Evolutionary conservation across 2,113 vertebrate genomes (phyloP).

Genomic region (Clarias batrachus): DNA sequence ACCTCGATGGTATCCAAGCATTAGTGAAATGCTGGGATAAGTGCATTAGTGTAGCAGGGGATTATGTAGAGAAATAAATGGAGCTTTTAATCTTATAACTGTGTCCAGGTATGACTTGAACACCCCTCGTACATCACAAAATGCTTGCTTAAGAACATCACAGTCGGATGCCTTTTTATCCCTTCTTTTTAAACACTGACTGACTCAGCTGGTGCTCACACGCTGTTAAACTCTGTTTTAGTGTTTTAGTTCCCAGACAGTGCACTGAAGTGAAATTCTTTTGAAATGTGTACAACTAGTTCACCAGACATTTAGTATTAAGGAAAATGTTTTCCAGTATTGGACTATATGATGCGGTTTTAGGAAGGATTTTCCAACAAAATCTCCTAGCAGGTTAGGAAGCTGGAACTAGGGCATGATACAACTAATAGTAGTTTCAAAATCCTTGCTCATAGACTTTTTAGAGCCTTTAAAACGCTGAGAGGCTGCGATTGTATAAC

Average conservation of each 20-base stretch:
- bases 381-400: background rate
- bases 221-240: background rate
- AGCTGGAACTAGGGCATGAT: background rate
- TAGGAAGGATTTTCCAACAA: background rate
- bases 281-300: background rate
- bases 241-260: background rate
- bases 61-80: too few relatives aligned
- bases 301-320: background rate
- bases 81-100: too few relatives aligned
- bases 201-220: slow-evolving; percentile 2
- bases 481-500: background rate
- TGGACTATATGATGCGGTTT: background rate
- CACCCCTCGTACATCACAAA: background rate
- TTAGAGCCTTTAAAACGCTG: background rate
- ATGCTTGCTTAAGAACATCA: background rate
- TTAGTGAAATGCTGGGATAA: too few relatives aligned
- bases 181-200: background rate
- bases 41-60: too few relatives aligned
- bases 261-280: background rate
- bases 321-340: background rate
- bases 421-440: background rate
- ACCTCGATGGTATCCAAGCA: too few relatives aligned
- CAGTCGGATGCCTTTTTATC: background rate
- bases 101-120: too few relatives aligned
- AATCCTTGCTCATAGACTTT: background rate